phyloP scores from a whole-genome alignment of 2,888 invertebrate genomes.

The Phymatocera aterrima region DNA sequence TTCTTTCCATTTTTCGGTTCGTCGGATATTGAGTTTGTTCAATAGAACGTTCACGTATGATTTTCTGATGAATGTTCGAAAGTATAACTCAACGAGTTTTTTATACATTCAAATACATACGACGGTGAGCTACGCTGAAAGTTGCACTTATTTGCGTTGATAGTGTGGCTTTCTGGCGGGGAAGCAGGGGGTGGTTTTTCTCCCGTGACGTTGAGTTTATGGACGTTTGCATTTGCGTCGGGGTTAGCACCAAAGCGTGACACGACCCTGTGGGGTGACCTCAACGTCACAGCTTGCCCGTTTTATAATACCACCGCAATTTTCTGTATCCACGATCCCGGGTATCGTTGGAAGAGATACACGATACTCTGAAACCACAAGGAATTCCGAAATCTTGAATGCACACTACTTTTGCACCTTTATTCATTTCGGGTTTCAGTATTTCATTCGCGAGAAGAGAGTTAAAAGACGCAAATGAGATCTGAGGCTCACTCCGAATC shows the following conservation, averaged over 20 bases:
- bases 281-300: conserved; percentile 31
- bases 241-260: conserved; percentile 56
- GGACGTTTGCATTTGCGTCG: conserved; percentile 51
- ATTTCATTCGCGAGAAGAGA: neutral
- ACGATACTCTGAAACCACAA: neutral
- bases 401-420: neutral
- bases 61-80: neutral
- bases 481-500: neutral
- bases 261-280: conserved; percentile 45
- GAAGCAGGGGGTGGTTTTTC: conserved; percentile 33
- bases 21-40: no score
- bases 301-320: conserved; percentile 5
- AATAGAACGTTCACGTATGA: no score
- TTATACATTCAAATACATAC: neutral
- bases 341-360: neutral
- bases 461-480: neutral
- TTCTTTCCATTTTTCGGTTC: no score
- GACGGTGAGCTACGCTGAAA: neutral
- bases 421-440: neutral
- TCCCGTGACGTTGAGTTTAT: conserved; percentile 51
- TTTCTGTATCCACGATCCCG: neutral
- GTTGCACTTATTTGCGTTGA: neutral
- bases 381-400: conserved; percentile 1
- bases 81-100: neutral
- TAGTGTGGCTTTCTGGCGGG: neutral